phyloP scores from a whole-genome alignment of 2,113 vertebrate genomes.

The Seriola dumerili region DNA sequence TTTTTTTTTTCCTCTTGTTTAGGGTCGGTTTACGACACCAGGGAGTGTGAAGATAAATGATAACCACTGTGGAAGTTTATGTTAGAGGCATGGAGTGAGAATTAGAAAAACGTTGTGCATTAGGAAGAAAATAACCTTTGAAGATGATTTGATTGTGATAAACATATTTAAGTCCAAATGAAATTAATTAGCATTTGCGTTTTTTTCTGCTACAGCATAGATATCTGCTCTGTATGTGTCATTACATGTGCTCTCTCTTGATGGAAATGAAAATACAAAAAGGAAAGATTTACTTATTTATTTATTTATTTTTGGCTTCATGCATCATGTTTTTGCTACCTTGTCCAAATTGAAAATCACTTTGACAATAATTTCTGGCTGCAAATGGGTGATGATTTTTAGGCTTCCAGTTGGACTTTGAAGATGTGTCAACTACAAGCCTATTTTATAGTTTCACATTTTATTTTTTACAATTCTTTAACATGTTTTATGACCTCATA shows the following conservation, averaged over 20 bases:
- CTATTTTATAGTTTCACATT: neutral
- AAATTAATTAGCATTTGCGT: neutral
- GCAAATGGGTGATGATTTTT: neutral
- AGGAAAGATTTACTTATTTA: no score
- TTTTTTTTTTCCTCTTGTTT: slow-evolving; percentile 18
- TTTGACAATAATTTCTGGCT: no score
- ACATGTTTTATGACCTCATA: neutral
- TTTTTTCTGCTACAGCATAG: neutral
- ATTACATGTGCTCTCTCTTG: neutral
- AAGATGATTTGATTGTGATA: neutral
- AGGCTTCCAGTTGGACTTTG: neutral
- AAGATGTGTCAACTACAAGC: neutral
- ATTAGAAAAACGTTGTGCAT: slow-evolving; percentile 14
- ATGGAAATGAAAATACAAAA: neutral
- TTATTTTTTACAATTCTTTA: neutral
- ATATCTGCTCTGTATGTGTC: neutral
- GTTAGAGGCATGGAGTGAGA: slow-evolving; percentile 16
- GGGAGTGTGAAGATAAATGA: slow-evolving; percentile 40
- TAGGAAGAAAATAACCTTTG: neutral
- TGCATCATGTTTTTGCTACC: no score
- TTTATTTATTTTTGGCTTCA: neutral
- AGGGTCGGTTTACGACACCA: slow-evolving; percentile 34
- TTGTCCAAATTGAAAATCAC: no score
- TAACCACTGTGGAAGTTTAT: slow-evolving; percentile 10
- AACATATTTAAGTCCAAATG: neutral